A percentile compares a stretch with the other conserved stretches of the same genome.
Conservation (phyloP, 2,113 vertebrate species). For the Dipodomys ordii region DNA sequence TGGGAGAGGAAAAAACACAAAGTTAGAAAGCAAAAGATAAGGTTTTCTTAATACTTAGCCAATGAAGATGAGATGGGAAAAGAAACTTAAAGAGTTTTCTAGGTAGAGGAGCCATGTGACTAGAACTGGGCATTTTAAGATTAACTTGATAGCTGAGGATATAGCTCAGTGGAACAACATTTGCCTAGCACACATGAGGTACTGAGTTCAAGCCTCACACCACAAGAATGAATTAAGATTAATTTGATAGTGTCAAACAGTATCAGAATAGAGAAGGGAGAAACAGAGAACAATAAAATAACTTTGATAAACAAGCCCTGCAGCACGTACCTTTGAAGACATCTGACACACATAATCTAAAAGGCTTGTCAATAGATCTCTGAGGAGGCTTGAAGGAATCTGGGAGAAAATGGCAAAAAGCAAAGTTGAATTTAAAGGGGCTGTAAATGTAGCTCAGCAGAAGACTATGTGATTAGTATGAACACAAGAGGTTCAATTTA, state of each 20-base stretch:
- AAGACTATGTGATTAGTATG: neutral
- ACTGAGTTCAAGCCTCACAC: too few relatives aligned
- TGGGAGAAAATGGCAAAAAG: slow-evolving; percentile 79
- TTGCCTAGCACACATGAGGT: too few relatives aligned
- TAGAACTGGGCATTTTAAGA: neutral
- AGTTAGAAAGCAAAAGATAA: neutral
- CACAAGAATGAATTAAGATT: neutral
- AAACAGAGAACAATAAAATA: neutral
- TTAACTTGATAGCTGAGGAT: neutral
- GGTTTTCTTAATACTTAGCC: neutral
- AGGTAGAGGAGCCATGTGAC: neutral
- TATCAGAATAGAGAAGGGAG: neutral
- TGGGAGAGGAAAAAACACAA: neutral
- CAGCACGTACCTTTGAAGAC: slow-evolving; percentile 96
- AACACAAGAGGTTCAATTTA: neutral
- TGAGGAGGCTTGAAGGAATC: slow-evolving; percentile 96
- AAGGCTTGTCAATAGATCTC: slow-evolving; percentile 96
- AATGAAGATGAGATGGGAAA: neutral
- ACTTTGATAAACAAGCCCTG: neutral
- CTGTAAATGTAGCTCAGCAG: neutral
- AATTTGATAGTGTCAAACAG: neutral
- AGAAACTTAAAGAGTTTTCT: neutral
- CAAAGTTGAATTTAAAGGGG: slow-evolving; percentile 31
- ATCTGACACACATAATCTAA: slow-evolving; percentile 96
- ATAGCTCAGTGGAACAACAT: too few relatives aligned